A percentile compares a stretch with the other conserved stretches of the same genome.
These are phyloP conservation scores for Chlamydotis undulata DNA, from an alignment of 2,113 vertebrate species.

Conservation along the genomic window DNA sequence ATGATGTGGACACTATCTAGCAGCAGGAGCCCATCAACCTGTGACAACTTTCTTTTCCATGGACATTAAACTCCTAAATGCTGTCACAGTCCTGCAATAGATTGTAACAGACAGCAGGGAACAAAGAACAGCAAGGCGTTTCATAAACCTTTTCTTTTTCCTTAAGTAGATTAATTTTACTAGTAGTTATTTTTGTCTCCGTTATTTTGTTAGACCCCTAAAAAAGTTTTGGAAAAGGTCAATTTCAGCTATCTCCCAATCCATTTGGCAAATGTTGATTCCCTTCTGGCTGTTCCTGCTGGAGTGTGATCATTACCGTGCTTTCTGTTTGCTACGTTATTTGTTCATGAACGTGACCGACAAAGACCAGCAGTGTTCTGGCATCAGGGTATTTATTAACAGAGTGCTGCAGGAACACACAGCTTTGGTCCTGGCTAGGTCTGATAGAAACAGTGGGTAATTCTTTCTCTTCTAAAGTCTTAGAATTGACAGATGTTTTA, in stretches of 20 bases:
- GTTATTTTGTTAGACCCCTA: not conserved
- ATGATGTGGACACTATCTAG: slow-evolving; percentile 56
- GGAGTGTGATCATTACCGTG: not conserved
- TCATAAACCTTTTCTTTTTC: not conserved
- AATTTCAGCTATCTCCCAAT: not conserved
- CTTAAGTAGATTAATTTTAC: not conserved
- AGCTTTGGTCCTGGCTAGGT: not conserved
- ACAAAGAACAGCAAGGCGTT: not conserved
- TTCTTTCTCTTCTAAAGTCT: not conserved
- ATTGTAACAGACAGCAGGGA: slow-evolving; percentile 1
- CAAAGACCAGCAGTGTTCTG: not conserved
- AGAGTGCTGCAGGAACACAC: not conserved
- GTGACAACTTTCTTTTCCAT: slow-evolving; percentile 62
- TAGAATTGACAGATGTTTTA: not conserved
- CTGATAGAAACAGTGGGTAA: not conserved
- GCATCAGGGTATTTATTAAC: not conserved
- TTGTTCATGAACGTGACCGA: not conserved
- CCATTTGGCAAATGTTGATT: not conserved
- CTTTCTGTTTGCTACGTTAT: not conserved
- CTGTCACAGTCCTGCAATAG: slow-evolving; percentile 20
- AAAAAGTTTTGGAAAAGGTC: not conserved
- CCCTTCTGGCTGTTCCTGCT: not conserved
- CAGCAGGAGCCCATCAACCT: slow-evolving; percentile 61
- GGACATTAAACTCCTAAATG: slow-evolving; percentile 59
- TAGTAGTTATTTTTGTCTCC: not conserved